Percentiles rank a stretch among this genome's conserved stretches.
phyloP scores from a whole-genome alignment of 2,888 invertebrate genomes.

The Cryptocephalus primarius region DNA sequence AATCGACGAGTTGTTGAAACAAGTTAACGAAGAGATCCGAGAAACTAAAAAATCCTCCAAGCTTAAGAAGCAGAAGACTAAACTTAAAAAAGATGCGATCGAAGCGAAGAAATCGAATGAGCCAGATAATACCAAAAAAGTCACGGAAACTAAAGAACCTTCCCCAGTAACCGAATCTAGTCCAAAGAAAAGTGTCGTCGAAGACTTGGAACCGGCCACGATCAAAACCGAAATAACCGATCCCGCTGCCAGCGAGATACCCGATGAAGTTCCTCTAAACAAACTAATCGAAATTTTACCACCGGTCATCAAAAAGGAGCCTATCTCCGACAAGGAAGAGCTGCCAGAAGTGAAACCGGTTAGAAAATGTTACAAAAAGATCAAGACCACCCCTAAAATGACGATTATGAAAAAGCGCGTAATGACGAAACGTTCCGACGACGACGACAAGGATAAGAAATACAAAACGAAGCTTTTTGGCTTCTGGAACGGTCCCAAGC shows the following conservation, averaged over 20 bases:
- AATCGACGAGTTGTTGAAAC: constrained; percentile 7
- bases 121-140: not conserved
- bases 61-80: constrained; percentile 5
- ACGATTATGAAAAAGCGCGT: constrained; percentile 17
- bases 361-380: constrained; percentile 6
- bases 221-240: constrained; percentile 6
- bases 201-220: not conserved
- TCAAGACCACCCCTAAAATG: constrained; percentile 16
- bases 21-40: constrained; percentile 9
- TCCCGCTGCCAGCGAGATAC: constrained; percentile 17
- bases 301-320: constrained; percentile 1
- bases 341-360: constrained; percentile 21
- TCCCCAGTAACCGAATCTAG: not conserved
- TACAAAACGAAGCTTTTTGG: constrained; percentile 36
- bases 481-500: constrained; percentile 68
- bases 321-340: constrained; percentile 15
- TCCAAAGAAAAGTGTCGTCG: not conserved
- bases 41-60: constrained; percentile 3
- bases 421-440: constrained; percentile 6
- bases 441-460: constrained; percentile 10
- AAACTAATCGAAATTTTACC: no score
- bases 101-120: not conserved
- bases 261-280: constrained; percentile 1
- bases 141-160: not conserved
- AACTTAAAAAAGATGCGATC: constrained; percentile 1